Base-by-base conservation (phyloP, 2,888 invertebrate species). In the Ophraella communa region DNA sequence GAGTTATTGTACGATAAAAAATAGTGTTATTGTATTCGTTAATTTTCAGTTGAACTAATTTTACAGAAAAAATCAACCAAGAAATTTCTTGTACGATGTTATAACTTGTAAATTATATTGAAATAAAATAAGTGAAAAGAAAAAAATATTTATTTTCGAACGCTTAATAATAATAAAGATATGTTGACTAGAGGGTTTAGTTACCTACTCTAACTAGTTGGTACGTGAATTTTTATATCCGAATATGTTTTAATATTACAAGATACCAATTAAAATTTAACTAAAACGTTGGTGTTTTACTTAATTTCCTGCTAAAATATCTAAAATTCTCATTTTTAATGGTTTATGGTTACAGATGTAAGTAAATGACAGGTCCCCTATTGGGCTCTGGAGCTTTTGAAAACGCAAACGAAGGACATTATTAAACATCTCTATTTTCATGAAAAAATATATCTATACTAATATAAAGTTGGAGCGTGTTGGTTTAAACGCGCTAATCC, bases 221-320 rank as follows among this genome's bases (percentile, higher is more conserved):
- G 71, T 71, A 72, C 68, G 68, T 71, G 72, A 69, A 74, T 73
- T 76, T 76, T 75, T 76, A 76, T 76, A 76, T 71, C 70, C 72
- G 69, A 70, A 72, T 70, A 71, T 73, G 72, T 72, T 72, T 70
- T 70, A 72, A 72, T 69, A 70, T 70, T 71, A 69, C 67, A 66
- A 65, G 66, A 71, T 67, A 63, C 59, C 62, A 70, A 59, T 66
- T 66, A 72, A 72, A 70, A 58, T 65, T 58, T 68, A 70, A 70
- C 66, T 58, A 65, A 64, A 23, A 59, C 58, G 51, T 14, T 51
- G 18, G 23, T 49, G 39, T 51, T 52, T 59, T 57, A 11, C 51
- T 61, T 61, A 57, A 33, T n/a, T 62, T 54, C 27, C 7, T 14
- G 11, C 27, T 33, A 33, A 51, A 49, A 23, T 49, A 51, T 20